These are phyloP conservation scores for Papilio elwesi DNA, from an alignment of 2,888 invertebrate species.

Conservation along the genomic window DNA sequence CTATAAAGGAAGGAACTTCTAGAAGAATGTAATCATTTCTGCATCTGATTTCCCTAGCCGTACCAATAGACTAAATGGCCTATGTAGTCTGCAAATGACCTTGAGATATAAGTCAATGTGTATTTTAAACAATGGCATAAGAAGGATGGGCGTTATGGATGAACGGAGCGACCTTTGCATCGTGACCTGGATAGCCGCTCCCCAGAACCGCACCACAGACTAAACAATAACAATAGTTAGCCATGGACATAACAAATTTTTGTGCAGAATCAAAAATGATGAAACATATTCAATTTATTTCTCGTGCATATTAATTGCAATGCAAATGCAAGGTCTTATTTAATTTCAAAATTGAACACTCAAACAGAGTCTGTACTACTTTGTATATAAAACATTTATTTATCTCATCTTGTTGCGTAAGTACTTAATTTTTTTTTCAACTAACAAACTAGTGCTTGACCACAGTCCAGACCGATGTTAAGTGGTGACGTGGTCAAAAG, in stretches of 20 bases:
- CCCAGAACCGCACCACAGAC: slow-evolving; percentile 34
- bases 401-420: background rate
- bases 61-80: background rate
- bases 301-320: background rate
- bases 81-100: background rate
- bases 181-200: slow-evolving; percentile 24
- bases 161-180: slow-evolving; percentile 35
- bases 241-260: background rate
- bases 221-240: slow-evolving; percentile 33
- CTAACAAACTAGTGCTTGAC: too few species aligned
- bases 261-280: background rate
- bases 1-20: background rate
- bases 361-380: background rate
- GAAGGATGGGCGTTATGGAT: slow-evolving; percentile 35
- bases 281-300: background rate
- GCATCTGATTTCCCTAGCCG: background rate
- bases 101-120: slow-evolving; percentile 6
- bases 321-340: background rate
- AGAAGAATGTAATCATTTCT: background rate
- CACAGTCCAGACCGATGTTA: too few species aligned
- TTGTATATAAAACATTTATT: background rate
- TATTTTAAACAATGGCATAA: slow-evolving; percentile 30
- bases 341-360: background rate
- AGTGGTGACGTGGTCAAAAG: too few species aligned
- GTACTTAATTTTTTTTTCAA: background rate